phyloP scores from a whole-genome alignment of 1,140 invertebrate genomes.

The Hyphantria cunea region DNA sequence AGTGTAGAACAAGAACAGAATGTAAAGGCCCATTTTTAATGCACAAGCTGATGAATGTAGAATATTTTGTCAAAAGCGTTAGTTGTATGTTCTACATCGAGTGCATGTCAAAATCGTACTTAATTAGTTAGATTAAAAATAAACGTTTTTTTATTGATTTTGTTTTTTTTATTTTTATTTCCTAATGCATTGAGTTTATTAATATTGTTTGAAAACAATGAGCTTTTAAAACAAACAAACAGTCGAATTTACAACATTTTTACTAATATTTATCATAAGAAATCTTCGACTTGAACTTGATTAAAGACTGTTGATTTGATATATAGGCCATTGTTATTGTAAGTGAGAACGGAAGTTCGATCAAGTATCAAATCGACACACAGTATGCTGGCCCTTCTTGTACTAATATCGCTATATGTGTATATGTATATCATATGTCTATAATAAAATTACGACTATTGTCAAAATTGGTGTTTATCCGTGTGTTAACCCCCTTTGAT shows the following conservation, averaged over 20 bases:
- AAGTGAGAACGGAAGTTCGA: background rate
- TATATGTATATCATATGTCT: background rate
- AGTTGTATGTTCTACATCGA: too few relatives aligned
- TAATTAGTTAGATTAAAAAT: too few relatives aligned
- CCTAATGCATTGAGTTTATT: too few relatives aligned
- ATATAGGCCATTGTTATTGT: conserved; percentile 1
- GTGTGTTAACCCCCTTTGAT: conserved; percentile 44
- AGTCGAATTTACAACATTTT: conserved; percentile 1
- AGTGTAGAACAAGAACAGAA: too few relatives aligned
- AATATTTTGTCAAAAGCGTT: too few relatives aligned
- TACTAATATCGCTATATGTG: too few relatives aligned
- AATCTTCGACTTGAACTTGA: background rate
- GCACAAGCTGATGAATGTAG: too few relatives aligned
- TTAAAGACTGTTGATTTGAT: conserved; percentile 1
- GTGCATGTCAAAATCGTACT: too few relatives aligned
- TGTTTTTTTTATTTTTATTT: too few relatives aligned
- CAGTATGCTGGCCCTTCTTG: conserved; percentile 1
- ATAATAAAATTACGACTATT: conserved; percentile 14
- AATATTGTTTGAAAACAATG: background rate
- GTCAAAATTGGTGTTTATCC: conserved; percentile 53
- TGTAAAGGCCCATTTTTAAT: too few relatives aligned
- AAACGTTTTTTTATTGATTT: too few relatives aligned
- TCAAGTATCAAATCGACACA: background rate
- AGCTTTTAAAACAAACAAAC: background rate
- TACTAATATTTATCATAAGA: background rate